Conservation (phyloP, 2,797 vertebrate species). For the Iguana delicatissima region DNA sequence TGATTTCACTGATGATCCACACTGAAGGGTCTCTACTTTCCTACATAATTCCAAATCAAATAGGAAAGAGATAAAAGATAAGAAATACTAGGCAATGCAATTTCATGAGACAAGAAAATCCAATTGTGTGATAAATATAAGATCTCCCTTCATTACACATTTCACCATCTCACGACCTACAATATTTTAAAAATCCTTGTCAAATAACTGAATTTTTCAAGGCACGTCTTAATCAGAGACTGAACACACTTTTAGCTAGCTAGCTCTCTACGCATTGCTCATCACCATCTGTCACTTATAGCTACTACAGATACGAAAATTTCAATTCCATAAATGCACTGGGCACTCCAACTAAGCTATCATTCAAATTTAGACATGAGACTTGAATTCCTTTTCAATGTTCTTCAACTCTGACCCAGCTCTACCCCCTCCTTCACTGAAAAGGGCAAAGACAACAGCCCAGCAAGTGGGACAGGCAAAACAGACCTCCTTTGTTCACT, state of each 20-base stretch:
- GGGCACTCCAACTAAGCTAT: slow-evolving; percentile 80
- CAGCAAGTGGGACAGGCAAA: slow-evolving; percentile 91
- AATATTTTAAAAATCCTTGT: slow-evolving; percentile 73
- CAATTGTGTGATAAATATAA: slow-evolving; percentile 78
- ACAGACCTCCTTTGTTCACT: slow-evolving; percentile 95
- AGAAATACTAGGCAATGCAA: slow-evolving; percentile 85
- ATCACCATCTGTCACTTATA: slow-evolving; percentile 81
- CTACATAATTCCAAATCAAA: slow-evolving; percentile 61
- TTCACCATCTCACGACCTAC: slow-evolving; percentile 76
- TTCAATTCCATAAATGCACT: slow-evolving; percentile 76
- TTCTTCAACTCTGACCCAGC: slow-evolving; percentile 87
- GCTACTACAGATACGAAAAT: slow-evolving; percentile 78
- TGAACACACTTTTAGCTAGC: slow-evolving; percentile 60
- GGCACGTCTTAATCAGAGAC: slow-evolving; percentile 53
- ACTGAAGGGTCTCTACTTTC: slow-evolving; percentile 65
- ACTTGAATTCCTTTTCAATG: slow-evolving; percentile 86
- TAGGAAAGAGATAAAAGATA: slow-evolving; percentile 66
- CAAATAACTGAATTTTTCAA: slow-evolving; percentile 78
- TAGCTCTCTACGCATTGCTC: slow-evolving; percentile 67
- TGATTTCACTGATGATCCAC: slow-evolving; percentile 60
- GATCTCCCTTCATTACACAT: slow-evolving; percentile 81
- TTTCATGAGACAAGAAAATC: slow-evolving; percentile 81
- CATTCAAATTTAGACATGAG: slow-evolving; percentile 85
- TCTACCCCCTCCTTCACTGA: slow-evolving; percentile 82
- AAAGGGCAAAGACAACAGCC: slow-evolving; percentile 92